Percentiles rank a stretch among this genome's conserved stretches.
Evolutionary conservation across 2,113 vertebrate genomes (phyloP).

Genomic region (Myrmecobius fasciatus): DNA sequence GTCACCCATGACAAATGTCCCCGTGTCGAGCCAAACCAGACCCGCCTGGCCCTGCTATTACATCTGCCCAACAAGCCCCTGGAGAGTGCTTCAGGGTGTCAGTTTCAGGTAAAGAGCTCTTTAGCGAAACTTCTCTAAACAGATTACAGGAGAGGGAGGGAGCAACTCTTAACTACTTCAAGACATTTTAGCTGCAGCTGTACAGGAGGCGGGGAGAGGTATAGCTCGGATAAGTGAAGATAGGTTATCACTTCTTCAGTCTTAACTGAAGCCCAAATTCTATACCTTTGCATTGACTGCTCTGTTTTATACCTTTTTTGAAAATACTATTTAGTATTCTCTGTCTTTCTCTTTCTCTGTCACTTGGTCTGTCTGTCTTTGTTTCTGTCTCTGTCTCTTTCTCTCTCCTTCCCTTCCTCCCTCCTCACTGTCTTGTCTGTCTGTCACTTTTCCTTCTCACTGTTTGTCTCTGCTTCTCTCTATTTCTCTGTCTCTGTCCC

Average conservation of each 20-base stretch:
- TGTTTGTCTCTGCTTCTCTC: too few species aligned
- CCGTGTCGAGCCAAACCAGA: constrained; percentile 85
- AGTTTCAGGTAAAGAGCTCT: constrained; percentile 82
- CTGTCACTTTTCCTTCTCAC: too few species aligned
- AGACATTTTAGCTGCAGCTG: not conserved
- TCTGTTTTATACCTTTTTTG: not conserved
- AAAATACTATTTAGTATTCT: not conserved
- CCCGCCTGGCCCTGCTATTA: constrained; percentile 83
- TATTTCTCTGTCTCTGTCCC: too few species aligned
- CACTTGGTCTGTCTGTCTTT: not conserved
- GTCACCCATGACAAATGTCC: constrained; percentile 89
- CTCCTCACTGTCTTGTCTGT: too few species aligned
- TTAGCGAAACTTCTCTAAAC: constrained; percentile 71
- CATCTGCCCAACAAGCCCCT: constrained; percentile 84
- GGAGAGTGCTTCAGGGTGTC: constrained; percentile 84
- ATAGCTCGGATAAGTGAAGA: rapidly evolving
- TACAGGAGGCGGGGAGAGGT: rapidly evolving
- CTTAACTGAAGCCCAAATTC: not conserved
- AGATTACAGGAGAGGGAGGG: not conserved
- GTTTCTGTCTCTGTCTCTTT: rapidly evolving
- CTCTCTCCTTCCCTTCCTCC: too few species aligned
- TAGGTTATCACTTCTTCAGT: not conserved
- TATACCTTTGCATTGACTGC: not conserved
- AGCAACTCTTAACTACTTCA: constrained; percentile 31
- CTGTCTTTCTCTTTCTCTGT: not conserved